These are phyloP conservation scores for Ectropis crepuscularia DNA, from an alignment of 2,888 invertebrate species.

Conservation along the genomic window DNA sequence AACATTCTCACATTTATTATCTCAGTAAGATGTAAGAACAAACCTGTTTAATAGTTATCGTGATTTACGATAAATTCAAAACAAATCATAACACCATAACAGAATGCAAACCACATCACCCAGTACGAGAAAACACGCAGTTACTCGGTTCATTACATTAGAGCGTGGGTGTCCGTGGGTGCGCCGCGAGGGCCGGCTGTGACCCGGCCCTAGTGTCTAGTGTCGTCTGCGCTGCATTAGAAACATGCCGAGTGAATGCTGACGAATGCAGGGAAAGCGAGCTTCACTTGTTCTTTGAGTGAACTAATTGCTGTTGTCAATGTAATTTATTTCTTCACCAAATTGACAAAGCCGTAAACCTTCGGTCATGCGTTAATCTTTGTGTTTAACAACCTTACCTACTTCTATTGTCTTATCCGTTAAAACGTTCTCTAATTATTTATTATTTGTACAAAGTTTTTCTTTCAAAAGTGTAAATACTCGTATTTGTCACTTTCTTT, in stretches of 20 bases:
- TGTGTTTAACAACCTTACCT: too few relatives aligned
- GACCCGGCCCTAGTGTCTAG: constrained; percentile 8
- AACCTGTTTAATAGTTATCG: too few relatives aligned
- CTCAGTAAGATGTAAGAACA: too few relatives aligned
- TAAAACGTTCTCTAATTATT: too few relatives aligned
- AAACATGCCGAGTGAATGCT: neutral
- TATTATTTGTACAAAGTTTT: too few relatives aligned
- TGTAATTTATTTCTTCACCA: neutral
- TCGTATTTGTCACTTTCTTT: too few relatives aligned
- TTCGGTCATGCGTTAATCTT: neutral
- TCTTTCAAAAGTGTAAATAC: too few relatives aligned
- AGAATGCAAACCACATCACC: neutral
- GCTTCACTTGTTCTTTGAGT: constrained; percentile 2
- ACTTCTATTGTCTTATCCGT: too few relatives aligned
- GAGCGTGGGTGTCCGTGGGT: constrained; percentile 1
- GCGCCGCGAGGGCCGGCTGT: constrained; percentile 3
- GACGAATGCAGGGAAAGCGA: constrained; percentile 2
- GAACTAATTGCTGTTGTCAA: neutral
- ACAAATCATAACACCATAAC: neutral
- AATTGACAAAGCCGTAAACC: neutral
- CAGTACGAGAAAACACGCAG: neutral
- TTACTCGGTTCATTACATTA: neutral
- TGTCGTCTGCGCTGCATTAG: neutral
- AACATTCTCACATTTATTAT: too few relatives aligned
- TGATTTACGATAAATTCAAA: too few relatives aligned